Evolutionary conservation across 2,797 vertebrate species (phyloP).

Genomic region (Gymnothorax javanicus): DNA sequence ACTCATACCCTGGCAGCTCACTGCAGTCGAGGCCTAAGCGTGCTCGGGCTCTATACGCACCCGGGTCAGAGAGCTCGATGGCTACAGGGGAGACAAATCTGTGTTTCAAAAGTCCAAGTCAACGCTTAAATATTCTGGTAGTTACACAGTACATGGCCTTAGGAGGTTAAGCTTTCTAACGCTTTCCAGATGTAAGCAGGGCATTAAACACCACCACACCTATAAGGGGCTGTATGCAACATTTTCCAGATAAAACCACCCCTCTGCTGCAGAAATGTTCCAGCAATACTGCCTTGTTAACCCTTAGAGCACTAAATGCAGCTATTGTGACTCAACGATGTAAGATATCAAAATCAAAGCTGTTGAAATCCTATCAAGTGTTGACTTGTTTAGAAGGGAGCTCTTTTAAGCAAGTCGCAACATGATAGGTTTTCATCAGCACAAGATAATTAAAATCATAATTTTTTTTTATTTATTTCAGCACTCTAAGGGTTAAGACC

Average conservation of each 20-base stretch:
- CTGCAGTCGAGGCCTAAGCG: background rate
- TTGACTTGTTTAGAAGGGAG: too few relatives aligned
- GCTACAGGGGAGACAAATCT: background rate
- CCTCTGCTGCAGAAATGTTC: background rate
- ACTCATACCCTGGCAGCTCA: background rate
- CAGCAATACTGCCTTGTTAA: background rate
- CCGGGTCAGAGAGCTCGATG: background rate
- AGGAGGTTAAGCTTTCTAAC: background rate
- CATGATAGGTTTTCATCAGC: too few relatives aligned
- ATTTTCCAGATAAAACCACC: background rate
- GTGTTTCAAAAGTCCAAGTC: background rate
- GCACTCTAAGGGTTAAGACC: too few relatives aligned
- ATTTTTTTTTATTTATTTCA: too few relatives aligned
- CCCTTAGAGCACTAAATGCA: too few relatives aligned
- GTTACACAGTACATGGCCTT: background rate
- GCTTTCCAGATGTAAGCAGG: background rate
- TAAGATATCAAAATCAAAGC: too few relatives aligned
- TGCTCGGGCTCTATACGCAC: background rate
- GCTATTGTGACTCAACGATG: too few relatives aligned
- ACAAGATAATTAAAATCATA: too few relatives aligned
- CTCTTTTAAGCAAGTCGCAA: too few relatives aligned
- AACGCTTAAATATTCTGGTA: background rate
- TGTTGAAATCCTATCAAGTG: too few relatives aligned
- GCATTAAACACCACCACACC: slow-evolving; percentile 7
- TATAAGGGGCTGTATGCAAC: background rate